Conservation (phyloP, 2,113 vertebrate species). For the Galeopterus variegatus region DNA sequence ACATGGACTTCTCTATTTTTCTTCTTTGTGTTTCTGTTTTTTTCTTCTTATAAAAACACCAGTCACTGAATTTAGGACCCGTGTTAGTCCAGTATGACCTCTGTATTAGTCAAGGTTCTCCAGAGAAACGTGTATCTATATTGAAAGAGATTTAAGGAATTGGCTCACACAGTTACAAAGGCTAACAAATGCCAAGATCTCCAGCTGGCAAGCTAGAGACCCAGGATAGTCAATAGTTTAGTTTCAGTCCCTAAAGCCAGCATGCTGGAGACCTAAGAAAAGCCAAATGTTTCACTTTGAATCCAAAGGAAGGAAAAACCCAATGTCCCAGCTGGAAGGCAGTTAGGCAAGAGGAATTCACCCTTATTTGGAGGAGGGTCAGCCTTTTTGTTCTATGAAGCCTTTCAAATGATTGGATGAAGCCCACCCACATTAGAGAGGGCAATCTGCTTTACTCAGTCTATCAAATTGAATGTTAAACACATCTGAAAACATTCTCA, state of each 20-base stretch:
- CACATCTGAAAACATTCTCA: not conserved
- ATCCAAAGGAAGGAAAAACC: not conserved
- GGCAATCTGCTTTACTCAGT: not conserved
- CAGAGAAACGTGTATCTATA: not conserved
- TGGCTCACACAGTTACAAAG: not conserved
- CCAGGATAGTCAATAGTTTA: not conserved
- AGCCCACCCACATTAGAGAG: not conserved
- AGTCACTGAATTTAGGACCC: not conserved
- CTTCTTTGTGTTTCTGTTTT: not conserved
- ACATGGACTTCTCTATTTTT: not conserved
- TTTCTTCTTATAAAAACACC: not conserved
- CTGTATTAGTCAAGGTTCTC: not conserved
- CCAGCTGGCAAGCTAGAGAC: not conserved
- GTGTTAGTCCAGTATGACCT: not conserved
- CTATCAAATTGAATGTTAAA: not conserved
- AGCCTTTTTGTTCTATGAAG: not conserved
- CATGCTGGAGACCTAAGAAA: not conserved
- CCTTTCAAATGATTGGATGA: not conserved
- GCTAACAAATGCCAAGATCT: not conserved
- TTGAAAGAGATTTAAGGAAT: not conserved
- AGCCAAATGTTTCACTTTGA: not conserved
- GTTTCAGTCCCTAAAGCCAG: not conserved
- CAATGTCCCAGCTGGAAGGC: not conserved
- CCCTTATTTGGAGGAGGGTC: accelerated
- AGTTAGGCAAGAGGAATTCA: not conserved